phyloP scores from a whole-genome alignment of 2,797 vertebrate genomes.

The Lindbergichthys nudifrons region DNA sequence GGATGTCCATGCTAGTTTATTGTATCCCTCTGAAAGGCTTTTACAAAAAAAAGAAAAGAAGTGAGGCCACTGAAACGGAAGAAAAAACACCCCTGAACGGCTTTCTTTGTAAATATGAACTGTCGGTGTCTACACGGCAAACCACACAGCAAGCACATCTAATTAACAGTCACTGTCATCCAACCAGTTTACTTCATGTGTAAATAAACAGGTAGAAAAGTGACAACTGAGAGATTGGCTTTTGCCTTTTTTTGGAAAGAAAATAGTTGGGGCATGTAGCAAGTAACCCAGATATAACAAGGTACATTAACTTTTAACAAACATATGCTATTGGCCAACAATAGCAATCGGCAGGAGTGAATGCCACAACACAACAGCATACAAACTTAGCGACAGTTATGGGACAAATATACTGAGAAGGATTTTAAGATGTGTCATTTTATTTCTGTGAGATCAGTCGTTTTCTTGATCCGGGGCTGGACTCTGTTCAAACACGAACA shows the following conservation, averaged over 20 bases:
- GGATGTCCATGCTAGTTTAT: constrained; percentile 31
- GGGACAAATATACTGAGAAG: constrained; percentile 90
- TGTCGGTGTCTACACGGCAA: constrained; percentile 70
- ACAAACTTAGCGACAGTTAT: constrained; percentile 92
- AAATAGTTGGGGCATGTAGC: constrained; percentile 58
- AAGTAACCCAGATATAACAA: constrained; percentile 84
- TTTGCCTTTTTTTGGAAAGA: constrained; percentile 28
- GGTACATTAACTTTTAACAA: constrained; percentile 89
- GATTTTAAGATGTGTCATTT: constrained; percentile 74
- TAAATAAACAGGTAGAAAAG: constrained; percentile 56
- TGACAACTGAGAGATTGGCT: constrained; percentile 47
- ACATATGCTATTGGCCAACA: constrained; percentile 86
- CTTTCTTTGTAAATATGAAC: constrained; percentile 46
- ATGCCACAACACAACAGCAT: constrained; percentile 93
- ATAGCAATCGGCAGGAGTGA: constrained; percentile 88
- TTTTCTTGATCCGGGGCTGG: constrained; percentile 79
- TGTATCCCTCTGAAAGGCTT: constrained; percentile 53
- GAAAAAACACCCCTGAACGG: constrained; percentile 46
- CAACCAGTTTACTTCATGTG: constrained; percentile 52
- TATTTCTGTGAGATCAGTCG: constrained; percentile 68
- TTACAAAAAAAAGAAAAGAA: constrained; percentile 51
- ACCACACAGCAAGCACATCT: constrained; percentile 72
- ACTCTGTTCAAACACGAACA: constrained; percentile 87
- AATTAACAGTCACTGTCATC: constrained; percentile 47
- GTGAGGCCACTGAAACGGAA: constrained; percentile 48